Evolutionary conservation across 2,797 vertebrate species (phyloP), one percentile per base, ranked within the genome.

Genomic region (Ficedula albicollis): DNA sequence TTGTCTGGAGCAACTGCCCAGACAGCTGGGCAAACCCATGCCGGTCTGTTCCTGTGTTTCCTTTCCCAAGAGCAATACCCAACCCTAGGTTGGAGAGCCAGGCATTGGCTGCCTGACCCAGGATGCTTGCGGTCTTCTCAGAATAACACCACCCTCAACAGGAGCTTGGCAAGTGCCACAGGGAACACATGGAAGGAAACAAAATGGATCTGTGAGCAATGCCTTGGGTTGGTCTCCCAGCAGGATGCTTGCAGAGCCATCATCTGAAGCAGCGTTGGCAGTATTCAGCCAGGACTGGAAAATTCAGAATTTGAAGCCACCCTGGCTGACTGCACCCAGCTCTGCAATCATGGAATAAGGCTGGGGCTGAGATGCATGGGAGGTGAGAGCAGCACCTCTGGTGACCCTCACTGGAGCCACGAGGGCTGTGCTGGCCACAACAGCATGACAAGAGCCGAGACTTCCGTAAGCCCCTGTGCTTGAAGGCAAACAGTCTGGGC

Each of bases 1-100:
- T 84, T 96, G 73, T 95, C 21, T 91, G 70, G 41, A 93, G 39
- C 73, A 19, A 0, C 55, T 84, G 32, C 77, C 62, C 87, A 91
- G 91, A 89, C 87, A 81, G 49, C 43, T 26, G 21, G 64, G 39
- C 84, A 96, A 87, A 66, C 62, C 76, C 39, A 3, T 66, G 55
- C 54, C 6, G 5, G 67, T 73, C 74, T 73, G 48, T 22, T 52
- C 11, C n/a, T 26, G 34, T 79, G 44, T 87, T 89, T 85, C 74
- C 75, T 74, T 73, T 92, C 78, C 52, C 25, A 56, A 80, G 27
- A 85, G 84, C 78, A 94, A 59, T 67, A 76, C 19, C 51, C 38
- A 58, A 0, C 30, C 66, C 70, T 41, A 44, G 70, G 39, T 1
- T 59, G 54, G 54, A 84, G 51, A 43, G 63, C 59, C 74, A 78